These are phyloP conservation scores for Cybosia mesomella DNA, from an alignment of 2,888 invertebrate species.

Conservation along the genomic window DNA sequence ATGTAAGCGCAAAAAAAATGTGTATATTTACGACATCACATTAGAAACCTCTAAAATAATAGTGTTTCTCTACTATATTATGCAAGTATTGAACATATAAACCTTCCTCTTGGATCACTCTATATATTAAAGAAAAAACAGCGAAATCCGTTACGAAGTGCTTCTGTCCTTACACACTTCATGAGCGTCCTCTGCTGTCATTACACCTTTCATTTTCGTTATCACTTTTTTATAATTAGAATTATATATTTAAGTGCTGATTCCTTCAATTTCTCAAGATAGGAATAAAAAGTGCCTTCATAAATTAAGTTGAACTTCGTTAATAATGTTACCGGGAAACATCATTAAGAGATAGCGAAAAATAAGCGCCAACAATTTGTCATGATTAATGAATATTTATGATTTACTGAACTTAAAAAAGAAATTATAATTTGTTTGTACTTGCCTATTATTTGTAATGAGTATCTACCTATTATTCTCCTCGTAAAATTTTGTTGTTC, in stretches of 20 bases:
- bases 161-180: background rate
- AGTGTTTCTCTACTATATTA: no score
- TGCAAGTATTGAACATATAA: no score
- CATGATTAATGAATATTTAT: background rate
- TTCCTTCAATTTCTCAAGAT: background rate
- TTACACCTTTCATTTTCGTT: background rate
- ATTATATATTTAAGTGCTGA: background rate
- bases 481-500: no score
- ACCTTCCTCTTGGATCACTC: no score
- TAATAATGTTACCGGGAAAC: background rate
- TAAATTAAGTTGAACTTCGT: conserved; percentile 1
- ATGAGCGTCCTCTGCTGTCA: background rate
- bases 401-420: background rate
- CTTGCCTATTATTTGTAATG: no score
- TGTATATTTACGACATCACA: no score
- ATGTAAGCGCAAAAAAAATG: no score
- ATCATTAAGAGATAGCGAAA: background rate
- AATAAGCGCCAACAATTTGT: background rate
- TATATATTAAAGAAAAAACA: no score
- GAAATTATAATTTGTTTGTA: background rate
- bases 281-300: conserved; percentile 3
- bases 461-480: no score
- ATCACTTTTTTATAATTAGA: background rate
- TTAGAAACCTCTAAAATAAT: no score
- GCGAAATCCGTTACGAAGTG: no score